Conservation (phyloP, 2,797 vertebrate genomes). For the Acanthurus tractus region DNA sequence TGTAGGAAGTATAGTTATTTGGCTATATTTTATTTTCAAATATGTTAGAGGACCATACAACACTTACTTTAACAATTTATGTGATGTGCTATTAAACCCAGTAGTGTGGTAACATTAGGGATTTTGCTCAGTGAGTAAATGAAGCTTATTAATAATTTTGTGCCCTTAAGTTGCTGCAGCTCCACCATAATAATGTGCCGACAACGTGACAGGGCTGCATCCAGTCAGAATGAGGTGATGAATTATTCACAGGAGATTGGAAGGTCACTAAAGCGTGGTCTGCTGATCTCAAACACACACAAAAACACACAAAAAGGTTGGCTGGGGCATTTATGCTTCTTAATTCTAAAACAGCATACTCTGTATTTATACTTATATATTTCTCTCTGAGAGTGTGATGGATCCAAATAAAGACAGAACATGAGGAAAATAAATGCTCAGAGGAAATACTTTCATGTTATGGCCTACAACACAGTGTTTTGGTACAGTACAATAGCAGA, state of each 20-base stretch:
- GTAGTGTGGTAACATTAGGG: conserved; percentile 2
- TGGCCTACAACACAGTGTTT: neutral
- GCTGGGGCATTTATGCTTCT: conserved; percentile 15
- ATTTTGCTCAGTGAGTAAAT: conserved; percentile 18
- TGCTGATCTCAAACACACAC: conserved; percentile 46
- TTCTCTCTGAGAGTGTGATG: conserved; percentile 13
- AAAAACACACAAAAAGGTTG: conserved; percentile 10
- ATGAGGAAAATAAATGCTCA: neutral
- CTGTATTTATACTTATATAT: conserved; percentile 51
- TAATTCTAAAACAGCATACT: conserved; percentile 22
- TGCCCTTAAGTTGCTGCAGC: conserved; percentile 35
- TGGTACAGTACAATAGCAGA: neutral
- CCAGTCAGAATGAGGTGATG: conserved; percentile 72
- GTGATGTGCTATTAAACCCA: neutral
- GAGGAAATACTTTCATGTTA: neutral
- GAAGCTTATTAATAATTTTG: conserved; percentile 60
- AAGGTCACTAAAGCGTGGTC: conserved; percentile 73
- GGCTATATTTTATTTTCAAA: neutral
- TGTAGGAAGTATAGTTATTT: neutral
- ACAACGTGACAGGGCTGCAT: conserved; percentile 61
- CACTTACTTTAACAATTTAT: neutral
- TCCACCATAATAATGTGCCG: conserved; percentile 45
- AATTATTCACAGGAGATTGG: conserved; percentile 81
- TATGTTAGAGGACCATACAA: conserved; percentile 15
- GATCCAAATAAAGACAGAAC: conserved; percentile 9